A percentile compares a stretch with the other conserved stretches of the same genome.
Evolutionary conservation across 2,797 vertebrate genomes (phyloP).

Genomic region (Coregonus ussuriensis): DNA sequence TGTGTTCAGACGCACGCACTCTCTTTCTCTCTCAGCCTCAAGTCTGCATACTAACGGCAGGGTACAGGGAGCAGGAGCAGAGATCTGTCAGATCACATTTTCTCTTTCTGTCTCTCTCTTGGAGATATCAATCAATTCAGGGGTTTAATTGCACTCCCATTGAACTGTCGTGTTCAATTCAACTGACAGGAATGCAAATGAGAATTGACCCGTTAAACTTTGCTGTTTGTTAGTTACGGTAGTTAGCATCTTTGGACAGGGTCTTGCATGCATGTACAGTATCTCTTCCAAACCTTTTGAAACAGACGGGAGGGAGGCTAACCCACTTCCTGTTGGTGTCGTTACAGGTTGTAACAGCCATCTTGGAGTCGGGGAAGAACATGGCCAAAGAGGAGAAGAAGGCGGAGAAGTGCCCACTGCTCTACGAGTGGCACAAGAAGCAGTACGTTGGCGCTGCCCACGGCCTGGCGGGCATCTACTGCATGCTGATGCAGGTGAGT

Average conservation of each 20-base stretch:
- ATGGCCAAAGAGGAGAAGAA: slow-evolving; percentile 89
- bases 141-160: neutral
- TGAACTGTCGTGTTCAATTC: neutral
- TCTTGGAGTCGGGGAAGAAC: slow-evolving; percentile 90
- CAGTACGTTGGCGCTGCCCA: slow-evolving; percentile 95
- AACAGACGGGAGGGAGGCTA: neutral
- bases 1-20: neutral
- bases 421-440: slow-evolving; percentile 98
- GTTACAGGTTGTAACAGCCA: slow-evolving; percentile 83
- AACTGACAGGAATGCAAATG: neutral
- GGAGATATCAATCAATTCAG: neutral
- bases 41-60: neutral
- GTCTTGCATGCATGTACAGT: neutral
- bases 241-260: neutral
- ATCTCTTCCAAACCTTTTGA: neutral
- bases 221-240: neutral
- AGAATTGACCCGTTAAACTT: neutral
- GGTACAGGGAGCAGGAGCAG: neutral
- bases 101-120: neutral
- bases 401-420: slow-evolving; percentile 88
- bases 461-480: slow-evolving; percentile 92
- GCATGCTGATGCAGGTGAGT: slow-evolving; percentile 92
- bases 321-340: neutral
- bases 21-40: neutral
- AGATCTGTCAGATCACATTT: neutral